Evolutionary conservation across 35 echinoderm and acorn worm species (phyloP).

Genomic region (Apostichopus parvimensis): DNA sequence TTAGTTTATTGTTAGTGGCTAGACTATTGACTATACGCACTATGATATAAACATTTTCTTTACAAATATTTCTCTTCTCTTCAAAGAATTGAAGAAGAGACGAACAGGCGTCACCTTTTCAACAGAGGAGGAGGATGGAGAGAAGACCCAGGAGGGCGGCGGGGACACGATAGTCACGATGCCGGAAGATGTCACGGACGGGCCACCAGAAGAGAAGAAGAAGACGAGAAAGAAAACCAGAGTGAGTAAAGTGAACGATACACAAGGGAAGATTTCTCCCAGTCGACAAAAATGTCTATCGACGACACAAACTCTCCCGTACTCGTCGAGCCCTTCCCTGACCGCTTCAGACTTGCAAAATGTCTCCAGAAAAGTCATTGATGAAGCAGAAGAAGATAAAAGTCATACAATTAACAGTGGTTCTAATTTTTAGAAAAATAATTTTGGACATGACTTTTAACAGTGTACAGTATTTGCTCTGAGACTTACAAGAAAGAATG

Average conservation of each 20-base stretch:
- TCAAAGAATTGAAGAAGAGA: constrained; percentile 13
- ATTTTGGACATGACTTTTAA: too few species aligned
- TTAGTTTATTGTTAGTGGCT: too few species aligned
- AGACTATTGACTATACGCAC: not conserved
- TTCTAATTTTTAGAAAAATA: too few species aligned
- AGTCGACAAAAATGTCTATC: too few species aligned
- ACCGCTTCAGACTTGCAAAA: too few species aligned
- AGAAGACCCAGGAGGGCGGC: not conserved
- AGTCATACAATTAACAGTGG: too few species aligned
- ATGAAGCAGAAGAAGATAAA: too few species aligned
- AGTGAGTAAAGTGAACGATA: not conserved
- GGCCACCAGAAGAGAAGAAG: not conserved
- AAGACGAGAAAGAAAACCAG: constrained; percentile 16
- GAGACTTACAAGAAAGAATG: too few species aligned
- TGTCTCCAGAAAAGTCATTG: too few species aligned
- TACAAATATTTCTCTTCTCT: not conserved
- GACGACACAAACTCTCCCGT: too few species aligned
- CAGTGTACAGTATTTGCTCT: too few species aligned
- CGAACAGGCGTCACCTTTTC: not conserved
- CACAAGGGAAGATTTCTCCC: too few species aligned
- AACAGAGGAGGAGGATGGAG: not conserved
- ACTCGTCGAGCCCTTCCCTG: not conserved
- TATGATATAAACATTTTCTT: not conserved
- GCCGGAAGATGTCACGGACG: not conserved
- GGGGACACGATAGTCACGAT: constrained; percentile 11